Percentiles rank a stretch among this genome's conserved stretches.
Evolutionary conservation across 2,888 invertebrate species (phyloP).

Genomic region (Gisinianus flammeolus): DNA sequence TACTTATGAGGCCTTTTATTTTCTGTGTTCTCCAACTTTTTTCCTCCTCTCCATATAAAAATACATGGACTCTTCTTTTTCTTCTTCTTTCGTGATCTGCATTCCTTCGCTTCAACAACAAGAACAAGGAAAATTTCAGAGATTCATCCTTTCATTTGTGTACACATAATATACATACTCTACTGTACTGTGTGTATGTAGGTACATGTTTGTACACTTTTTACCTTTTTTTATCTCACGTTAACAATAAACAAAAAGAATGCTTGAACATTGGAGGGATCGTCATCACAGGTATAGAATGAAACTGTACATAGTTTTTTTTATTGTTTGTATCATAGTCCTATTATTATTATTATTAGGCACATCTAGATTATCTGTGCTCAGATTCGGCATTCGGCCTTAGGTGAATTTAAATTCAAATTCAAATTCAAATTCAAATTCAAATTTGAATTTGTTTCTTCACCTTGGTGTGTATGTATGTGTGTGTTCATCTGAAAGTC

Average conservation of each 20-base stretch:
- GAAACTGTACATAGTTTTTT: not conserved
- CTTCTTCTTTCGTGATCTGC: constrained; percentile 27
- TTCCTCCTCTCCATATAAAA: not conserved
- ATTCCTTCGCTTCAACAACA: constrained; percentile 42
- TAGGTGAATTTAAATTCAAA: not conserved
- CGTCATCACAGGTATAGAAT: not conserved
- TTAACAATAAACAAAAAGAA: constrained; percentile 4
- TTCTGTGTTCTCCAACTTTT: not conserved
- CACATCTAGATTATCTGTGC: not conserved
- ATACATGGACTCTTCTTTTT: not conserved
- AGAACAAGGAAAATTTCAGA: not conserved
- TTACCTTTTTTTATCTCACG: not conserved
- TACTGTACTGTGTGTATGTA: not conserved
- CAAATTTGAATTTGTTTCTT: not conserved
- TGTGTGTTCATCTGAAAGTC: too few species aligned
- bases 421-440: not conserved
- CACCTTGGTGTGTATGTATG: not conserved
- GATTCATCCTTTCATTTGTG: not conserved
- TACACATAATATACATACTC: not conserved
- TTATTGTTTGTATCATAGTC: not conserved
- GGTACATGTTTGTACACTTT: not conserved
- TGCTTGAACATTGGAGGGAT: not conserved
- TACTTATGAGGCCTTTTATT: constrained; percentile 28
- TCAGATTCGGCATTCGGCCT: not conserved
- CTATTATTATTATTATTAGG: not conserved